These are phyloP conservation scores for Notodonta ziczac DNA, from an alignment of 2,888 invertebrate genomes.

Conservation along the genomic window DNA sequence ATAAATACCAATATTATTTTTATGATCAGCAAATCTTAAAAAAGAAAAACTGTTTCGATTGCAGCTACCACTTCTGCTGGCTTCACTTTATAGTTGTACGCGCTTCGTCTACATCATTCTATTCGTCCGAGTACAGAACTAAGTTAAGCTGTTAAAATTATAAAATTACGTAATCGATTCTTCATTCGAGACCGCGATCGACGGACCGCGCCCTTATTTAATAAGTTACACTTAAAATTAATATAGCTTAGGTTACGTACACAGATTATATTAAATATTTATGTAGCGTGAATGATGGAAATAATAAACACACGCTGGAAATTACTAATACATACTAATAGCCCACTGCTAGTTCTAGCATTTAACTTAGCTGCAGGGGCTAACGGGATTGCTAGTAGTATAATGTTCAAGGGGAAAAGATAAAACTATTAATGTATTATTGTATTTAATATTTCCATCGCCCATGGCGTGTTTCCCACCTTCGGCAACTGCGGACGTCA, in stretches of 20 bases:
- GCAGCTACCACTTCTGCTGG: too few species aligned
- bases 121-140: not conserved
- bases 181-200: slow-evolving; percentile 19
- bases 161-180: slow-evolving; percentile 36
- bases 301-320: slow-evolving; percentile 20
- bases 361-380: too few species aligned
- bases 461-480: slow-evolving; percentile 29
- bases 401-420: too few species aligned
- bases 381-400: too few species aligned
- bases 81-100: too few species aligned
- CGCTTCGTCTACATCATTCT: too few species aligned
- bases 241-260: slow-evolving; percentile 42
- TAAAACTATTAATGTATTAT: too few species aligned
- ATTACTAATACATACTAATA: too few species aligned
- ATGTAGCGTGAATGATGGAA: slow-evolving; percentile 11
- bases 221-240: slow-evolving; percentile 47
- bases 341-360: too few species aligned
- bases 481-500: slow-evolving; percentile 39
- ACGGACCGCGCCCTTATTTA: slow-evolving; percentile 26
- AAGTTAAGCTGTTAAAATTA: slow-evolving; percentile 33
- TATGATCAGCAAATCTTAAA: too few species aligned
- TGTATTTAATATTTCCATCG: slow-evolving; percentile 18
- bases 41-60: too few species aligned
- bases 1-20: too few species aligned
- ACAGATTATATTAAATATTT: slow-evolving; percentile 24